Evolutionary conservation across 1,140 invertebrate genomes (phyloP), one percentile per base, ranked within the genome.

Genomic region (Drosophila lacteicornis): DNA sequence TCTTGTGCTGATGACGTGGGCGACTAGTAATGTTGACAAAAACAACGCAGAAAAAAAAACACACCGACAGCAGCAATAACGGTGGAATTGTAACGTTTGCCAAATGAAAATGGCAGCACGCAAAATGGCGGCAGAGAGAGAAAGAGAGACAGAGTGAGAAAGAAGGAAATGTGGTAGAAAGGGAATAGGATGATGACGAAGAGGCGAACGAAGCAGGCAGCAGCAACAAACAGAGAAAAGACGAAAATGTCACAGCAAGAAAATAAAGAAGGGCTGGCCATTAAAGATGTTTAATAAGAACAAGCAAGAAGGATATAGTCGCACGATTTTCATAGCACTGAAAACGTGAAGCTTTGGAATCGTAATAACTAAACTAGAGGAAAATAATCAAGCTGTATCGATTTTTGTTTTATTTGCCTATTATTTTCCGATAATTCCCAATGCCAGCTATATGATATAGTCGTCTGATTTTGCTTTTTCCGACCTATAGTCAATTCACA

Each of bases 101-200:
- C 76, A 80, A 70, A 79, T 65, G 75, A 75, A 62, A 75, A 70
- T 45, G 60, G 65, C 79, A 78, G 51, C 66, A 79, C 78, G 65
- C 75, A 79, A 86, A 85, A 75, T 69, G 53, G 33, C 56, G 56
- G 60, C 36, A 42, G 7, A 53, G 30, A 38, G 47, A 38, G 17
- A 22, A 4, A 38, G 11, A 51, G 19, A 40, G 38, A n/a, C 13
- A 19, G 61, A 0, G 46, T 40, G 27, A 42, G 47, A 27, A 3
- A n/a, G 15, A 56, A 38, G 9, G 3, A 38, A 40, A n/a, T 40
- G 19, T 40, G 36, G 53, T 15, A 11, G 19, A 56, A 40, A 40
- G 19, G 15, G 33, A 40, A 8, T 13, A 25, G 53, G 53, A 40
- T 33, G 19, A n/a, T 27, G 38, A 45, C 50, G 45, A 78, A 50